These are phyloP conservation scores for Atherinomorus stipes DNA, from an alignment of 2,113 vertebrate species.

Conservation along the genomic window DNA sequence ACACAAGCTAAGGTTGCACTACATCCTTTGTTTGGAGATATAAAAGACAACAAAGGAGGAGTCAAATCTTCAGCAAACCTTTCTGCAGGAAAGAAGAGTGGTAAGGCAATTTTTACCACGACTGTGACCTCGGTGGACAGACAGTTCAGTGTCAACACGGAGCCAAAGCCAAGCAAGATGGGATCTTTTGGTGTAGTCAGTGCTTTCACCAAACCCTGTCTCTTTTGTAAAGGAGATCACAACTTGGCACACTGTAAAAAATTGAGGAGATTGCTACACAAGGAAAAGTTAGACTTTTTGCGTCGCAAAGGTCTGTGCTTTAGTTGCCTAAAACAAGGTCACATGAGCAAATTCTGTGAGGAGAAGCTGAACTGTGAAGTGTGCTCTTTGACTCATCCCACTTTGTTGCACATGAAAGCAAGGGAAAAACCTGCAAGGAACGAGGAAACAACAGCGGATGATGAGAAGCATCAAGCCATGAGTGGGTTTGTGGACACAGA, in stretches of 20 bases:
- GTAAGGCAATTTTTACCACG: neutral
- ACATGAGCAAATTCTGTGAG: too few relatives aligned
- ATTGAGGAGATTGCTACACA: neutral
- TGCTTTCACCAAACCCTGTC: neutral
- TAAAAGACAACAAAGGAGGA: too few relatives aligned
- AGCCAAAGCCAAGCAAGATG: neutral
- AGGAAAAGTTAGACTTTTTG: neutral
- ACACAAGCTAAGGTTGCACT: neutral
- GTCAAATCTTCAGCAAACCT: too few relatives aligned
- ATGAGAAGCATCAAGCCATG: neutral
- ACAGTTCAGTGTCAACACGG: too few relatives aligned
- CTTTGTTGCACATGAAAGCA: too few relatives aligned
- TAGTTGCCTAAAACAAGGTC: too few relatives aligned
- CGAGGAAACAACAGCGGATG: neutral
- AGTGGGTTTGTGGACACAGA: constrained; percentile 1
- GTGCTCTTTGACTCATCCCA: too few relatives aligned
- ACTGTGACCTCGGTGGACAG: too few relatives aligned
- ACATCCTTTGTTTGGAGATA: neutral
- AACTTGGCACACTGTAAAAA: neutral
- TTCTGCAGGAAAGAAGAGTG: neutral
- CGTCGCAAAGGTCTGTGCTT: neutral
- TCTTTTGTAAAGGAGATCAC: neutral
- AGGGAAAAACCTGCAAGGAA: neutral
- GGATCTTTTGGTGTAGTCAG: neutral
- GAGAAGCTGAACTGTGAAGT: too few relatives aligned